Percentiles rank a stretch among this genome's conserved stretches.
Evolutionary conservation across 2,113 vertebrate genomes (phyloP).

Genomic region (Callocephalon fimbriatum): DNA sequence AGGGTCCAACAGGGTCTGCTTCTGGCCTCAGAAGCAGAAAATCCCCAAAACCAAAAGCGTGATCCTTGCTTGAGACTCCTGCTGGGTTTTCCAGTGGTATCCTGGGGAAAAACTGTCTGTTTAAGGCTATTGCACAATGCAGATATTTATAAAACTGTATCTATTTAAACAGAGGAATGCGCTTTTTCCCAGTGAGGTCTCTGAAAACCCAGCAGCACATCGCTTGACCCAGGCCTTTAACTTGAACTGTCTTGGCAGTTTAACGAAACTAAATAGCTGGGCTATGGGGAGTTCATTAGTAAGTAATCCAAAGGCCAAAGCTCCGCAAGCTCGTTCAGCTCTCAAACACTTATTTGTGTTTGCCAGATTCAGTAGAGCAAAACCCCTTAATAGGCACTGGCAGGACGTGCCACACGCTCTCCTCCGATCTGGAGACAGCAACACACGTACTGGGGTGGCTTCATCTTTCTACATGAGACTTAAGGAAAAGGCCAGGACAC

Average conservation of each 20-base stretch:
- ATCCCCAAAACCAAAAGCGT: not conserved
- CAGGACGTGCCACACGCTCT: not conserved
- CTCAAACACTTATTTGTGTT: constrained; percentile 17
- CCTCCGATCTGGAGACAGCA: not conserved
- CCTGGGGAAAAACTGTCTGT: not conserved
- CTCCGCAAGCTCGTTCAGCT: constrained; percentile 28
- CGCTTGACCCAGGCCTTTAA: constrained; percentile 35
- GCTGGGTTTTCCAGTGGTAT: not conserved
- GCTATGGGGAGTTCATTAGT: constrained; percentile 56
- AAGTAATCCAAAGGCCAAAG: constrained; percentile 56
- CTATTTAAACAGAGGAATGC: constrained; percentile 5
- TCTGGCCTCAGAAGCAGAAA: constrained; percentile 14
- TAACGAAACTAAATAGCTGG: constrained; percentile 58
- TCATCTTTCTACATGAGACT: not conserved
- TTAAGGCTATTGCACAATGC: not conserved
- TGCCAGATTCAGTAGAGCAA: constrained; percentile 50
- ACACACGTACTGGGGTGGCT: not conserved
- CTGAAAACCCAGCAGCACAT: not conserved
- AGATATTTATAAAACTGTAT: constrained; percentile 1
- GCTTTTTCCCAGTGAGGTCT: not conserved
- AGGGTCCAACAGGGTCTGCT: not conserved
- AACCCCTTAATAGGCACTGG: constrained; percentile 23
- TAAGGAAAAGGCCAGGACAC: not conserved
- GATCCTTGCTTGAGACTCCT: not conserved
- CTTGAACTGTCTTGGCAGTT: constrained; percentile 45